phyloP scores from a whole-genome alignment of 1,140 invertebrate species.

The Pseudomyrmex dendroicus region DNA sequence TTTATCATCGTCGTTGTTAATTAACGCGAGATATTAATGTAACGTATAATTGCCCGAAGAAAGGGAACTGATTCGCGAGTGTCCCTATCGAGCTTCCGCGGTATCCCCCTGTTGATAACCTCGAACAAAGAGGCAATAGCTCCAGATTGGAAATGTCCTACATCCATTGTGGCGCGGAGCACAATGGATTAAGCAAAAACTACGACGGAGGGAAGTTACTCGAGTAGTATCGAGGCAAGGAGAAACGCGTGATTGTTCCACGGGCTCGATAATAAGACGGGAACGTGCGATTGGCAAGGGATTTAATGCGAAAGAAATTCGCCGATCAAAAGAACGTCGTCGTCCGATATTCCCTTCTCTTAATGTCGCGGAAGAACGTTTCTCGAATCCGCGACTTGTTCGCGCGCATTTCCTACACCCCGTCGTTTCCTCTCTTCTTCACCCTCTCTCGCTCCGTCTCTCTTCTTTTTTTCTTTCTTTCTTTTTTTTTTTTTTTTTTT shows the following conservation, averaged over 20 bases:
- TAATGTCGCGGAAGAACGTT: constrained; percentile 42
- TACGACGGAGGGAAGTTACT: constrained; percentile 23
- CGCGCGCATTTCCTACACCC: not conserved
- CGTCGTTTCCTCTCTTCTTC: constrained; percentile 3
- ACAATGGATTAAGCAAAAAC: constrained; percentile 58
- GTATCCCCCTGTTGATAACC: constrained; percentile 20
- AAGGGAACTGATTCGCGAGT: not conserved
- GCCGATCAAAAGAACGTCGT: constrained; percentile 51
- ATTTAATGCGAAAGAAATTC: constrained; percentile 60
- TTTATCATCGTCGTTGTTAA: not conserved
- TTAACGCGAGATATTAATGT: not conserved
- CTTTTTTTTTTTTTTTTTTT: constrained; percentile 17
- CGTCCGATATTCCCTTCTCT: constrained; percentile 15
- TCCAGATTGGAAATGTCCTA: constrained; percentile 50
- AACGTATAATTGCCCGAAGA: constrained; percentile 16
- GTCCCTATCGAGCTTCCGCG: not conserved
- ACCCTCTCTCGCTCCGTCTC: not conserved
- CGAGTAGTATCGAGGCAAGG: constrained; percentile 45
- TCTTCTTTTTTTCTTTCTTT: not conserved
- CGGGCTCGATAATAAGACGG: constrained; percentile 44
- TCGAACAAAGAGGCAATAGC: constrained; percentile 49
- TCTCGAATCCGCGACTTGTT: constrained; percentile 1
- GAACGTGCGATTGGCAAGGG: constrained; percentile 59
- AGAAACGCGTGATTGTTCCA: constrained; percentile 54
- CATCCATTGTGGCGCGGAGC: constrained; percentile 39